Evolutionary conservation across 2,797 vertebrate genomes (phyloP).

Genomic region (Acrossocheilus fasciatus): DNA sequence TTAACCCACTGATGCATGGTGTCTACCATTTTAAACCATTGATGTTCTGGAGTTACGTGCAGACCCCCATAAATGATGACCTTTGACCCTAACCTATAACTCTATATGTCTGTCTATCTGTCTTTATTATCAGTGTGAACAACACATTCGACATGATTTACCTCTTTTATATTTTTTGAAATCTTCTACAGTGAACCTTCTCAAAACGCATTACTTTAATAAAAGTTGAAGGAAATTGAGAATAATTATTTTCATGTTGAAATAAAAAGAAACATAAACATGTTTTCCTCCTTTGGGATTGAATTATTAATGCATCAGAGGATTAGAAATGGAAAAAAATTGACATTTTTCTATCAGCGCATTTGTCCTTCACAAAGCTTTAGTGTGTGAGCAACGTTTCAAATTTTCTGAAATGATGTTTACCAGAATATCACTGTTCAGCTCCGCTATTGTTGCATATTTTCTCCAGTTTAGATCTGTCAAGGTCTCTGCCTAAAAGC

Average conservation of each 20-base stretch:
- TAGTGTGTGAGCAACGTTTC: not conserved
- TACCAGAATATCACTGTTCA: constrained; percentile 68
- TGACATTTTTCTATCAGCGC: not conserved
- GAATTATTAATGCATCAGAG: not conserved
- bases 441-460: constrained; percentile 14
- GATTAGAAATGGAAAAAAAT: not conserved
- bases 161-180: not conserved
- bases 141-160: not conserved
- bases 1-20: not conserved
- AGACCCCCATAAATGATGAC: not conserved
- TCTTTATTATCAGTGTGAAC: not conserved
- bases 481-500: constrained; percentile 25
- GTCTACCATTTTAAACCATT: not conserved
- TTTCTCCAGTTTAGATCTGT: constrained; percentile 35
- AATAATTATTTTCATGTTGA: constrained; percentile 5
- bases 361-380: constrained; percentile 14
- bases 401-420: constrained; percentile 13
- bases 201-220: constrained; percentile 8
- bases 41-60: not conserved
- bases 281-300: not conserved
- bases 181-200: not conserved
- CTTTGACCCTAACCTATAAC: not conserved
- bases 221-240: not conserved
- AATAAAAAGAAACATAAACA: not conserved
- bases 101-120: not conserved